Conservation (phyloP, 2,113 vertebrate genomes). For the Cercocebus atys region DNA sequence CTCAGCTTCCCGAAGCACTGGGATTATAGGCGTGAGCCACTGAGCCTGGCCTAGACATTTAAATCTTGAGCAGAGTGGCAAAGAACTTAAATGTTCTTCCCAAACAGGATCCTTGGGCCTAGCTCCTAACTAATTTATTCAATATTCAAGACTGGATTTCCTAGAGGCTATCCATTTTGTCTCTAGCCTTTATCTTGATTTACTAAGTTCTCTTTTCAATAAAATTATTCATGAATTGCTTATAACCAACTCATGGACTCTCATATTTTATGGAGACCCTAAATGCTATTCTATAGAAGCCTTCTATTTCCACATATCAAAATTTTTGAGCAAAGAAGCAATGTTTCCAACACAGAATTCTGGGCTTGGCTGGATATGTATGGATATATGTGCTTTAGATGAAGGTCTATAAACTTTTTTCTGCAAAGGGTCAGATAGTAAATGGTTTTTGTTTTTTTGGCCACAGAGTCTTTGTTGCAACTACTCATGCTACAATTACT, state of each 20-base stretch:
- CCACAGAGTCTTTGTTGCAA: neutral
- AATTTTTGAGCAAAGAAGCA: neutral
- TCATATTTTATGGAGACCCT: neutral
- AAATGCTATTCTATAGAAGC: neutral
- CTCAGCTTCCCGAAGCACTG: too few species aligned
- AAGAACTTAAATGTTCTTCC: neutral
- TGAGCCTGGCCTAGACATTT: too few species aligned
- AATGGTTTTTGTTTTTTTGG: neutral
- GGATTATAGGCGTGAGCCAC: too few species aligned
- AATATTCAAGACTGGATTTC: neutral
- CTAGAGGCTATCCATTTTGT: neutral
- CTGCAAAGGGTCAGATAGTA: neutral
- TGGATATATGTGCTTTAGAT: neutral
- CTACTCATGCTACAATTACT: neutral
- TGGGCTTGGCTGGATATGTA: neutral
- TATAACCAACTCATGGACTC: neutral
- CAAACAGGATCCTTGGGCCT: neutral
- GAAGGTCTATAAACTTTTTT: neutral
- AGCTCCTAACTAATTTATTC: neutral
- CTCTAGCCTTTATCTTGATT: neutral
- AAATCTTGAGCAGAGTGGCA: neutral
- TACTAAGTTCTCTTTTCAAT: neutral
- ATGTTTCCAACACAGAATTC: neutral
- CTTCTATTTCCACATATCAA: neutral
- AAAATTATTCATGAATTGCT: neutral